Base-by-base conservation (phyloP, 2,797 vertebrate species). In the Threskiornis aethiopicus region DNA sequence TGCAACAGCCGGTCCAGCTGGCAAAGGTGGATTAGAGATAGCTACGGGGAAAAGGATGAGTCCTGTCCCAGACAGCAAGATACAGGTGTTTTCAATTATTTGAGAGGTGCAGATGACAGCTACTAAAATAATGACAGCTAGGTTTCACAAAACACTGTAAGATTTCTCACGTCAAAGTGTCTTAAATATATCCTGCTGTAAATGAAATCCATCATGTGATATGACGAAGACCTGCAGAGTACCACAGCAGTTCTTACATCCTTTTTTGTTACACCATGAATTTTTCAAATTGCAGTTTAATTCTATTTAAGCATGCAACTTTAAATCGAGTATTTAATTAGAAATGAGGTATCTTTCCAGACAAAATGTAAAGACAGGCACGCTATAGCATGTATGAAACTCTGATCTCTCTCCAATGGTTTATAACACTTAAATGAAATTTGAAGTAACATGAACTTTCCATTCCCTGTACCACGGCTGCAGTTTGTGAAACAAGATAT, bases 271-370 rank as follows among this genome's bases (percentile, higher is more conserved):
- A 71, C 33, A 52, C 10, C 19, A 62, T 47, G 41, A 76, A 77
- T 87, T 96, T 95, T 97, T 94, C 71, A 89, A 93, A 80, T 44
- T 86, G 62, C 54, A 85, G 47, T 79, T 88, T 62, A 91, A 83
- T 39, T 87, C 80, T 82, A 26, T 87, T 89, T 75, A 81, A 84
- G 44, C n/a, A 78, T 39, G 42, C 72, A 93, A 72, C 31, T 90
- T 93, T 66, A 89, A 89, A 92, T 65, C 13, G 7, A 55, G 62
- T 76, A 59, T 66, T 93, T 93, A 93, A 94, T 94, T 95, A 94
- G 72, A 94, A 86, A 95, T 65, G 69, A 96, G 72, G 47, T 72
- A 46, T 79, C 47, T 78, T 86, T 84, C 49, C 66, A 84, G 57
- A 61, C 28, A 59, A 89, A 88, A 91, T 35, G 37, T 75, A 87